Evolutionary conservation across 2,113 vertebrate species (phyloP).

Genomic region (Bolborhynchus lineola): DNA sequence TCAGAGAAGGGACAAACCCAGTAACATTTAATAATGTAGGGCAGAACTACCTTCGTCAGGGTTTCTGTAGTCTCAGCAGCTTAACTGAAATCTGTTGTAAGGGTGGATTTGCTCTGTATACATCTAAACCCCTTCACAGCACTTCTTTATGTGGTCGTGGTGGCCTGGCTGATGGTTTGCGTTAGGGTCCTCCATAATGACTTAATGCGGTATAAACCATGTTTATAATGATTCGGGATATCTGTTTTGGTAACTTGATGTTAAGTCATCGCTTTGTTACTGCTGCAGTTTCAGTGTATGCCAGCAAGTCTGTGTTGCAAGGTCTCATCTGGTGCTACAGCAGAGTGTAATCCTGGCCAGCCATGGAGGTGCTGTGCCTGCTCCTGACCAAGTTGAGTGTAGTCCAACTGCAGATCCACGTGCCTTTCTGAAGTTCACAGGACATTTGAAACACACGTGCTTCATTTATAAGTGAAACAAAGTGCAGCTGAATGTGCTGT

Average conservation of each 20-base stretch:
- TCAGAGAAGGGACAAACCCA: background rate
- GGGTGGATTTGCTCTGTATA: background rate
- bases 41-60: background rate
- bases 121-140: background rate
- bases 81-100: background rate
- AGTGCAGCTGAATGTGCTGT: background rate
- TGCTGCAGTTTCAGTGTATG: background rate
- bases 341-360: background rate
- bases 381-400: accelerated
- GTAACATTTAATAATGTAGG: background rate
- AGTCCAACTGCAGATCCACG: background rate
- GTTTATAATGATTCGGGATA: background rate
- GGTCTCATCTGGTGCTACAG: background rate
- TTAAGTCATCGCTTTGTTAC: background rate
- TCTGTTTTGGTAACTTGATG: background rate
- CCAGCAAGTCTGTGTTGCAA: background rate
- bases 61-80: background rate
- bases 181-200: background rate
- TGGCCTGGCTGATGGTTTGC: background rate
- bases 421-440: background rate
- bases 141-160: background rate
- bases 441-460: background rate
- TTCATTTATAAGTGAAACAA: background rate
- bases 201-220: background rate
- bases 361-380: background rate